Evolutionary conservation across 2,888 invertebrate genomes (phyloP).

Genomic region (Pherbina coryleti): DNA sequence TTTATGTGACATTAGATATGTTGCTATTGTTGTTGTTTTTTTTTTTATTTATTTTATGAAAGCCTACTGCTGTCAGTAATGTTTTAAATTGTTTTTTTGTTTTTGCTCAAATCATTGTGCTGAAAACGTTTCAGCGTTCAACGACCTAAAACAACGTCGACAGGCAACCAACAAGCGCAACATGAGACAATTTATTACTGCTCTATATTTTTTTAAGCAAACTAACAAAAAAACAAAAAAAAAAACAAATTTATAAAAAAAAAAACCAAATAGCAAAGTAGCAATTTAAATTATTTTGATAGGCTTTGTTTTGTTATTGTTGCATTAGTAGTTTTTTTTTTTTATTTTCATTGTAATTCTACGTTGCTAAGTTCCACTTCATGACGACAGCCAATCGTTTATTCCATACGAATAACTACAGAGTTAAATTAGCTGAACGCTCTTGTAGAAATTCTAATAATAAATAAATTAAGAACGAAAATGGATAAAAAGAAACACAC

Average conservation of each 20-base stretch:
- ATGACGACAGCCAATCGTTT: too few relatives aligned
- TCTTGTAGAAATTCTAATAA: too few relatives aligned
- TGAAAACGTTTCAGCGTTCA: slow-evolving; percentile 10
- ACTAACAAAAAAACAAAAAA: not conserved
- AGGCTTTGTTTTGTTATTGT: not conserved
- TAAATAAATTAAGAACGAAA: too few relatives aligned
- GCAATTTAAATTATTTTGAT: slow-evolving; percentile 19
- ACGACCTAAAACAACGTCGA: not conserved
- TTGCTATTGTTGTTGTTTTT: not conserved
- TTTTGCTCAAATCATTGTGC: not conserved
- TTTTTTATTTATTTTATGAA: not conserved
- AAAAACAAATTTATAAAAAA: not conserved
- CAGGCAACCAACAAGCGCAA: not conserved
- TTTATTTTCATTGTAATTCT: not conserved
- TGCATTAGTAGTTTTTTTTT: not conserved
- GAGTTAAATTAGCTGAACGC: not conserved
- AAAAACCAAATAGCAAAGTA: not conserved
- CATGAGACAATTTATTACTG: slow-evolving; percentile 18
- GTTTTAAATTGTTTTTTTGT: not conserved
- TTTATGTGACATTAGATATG: slow-evolving; percentile 11
- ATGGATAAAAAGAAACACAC: too few relatives aligned
- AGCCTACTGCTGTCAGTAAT: not conserved
- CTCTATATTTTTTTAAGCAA: not conserved
- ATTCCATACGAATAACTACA: not conserved
- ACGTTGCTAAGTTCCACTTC: too few relatives aligned